These are phyloP conservation scores for Pseudomugil tenellus DNA, from an alignment of 2,797 vertebrate species.

Conservation along the genomic window DNA sequence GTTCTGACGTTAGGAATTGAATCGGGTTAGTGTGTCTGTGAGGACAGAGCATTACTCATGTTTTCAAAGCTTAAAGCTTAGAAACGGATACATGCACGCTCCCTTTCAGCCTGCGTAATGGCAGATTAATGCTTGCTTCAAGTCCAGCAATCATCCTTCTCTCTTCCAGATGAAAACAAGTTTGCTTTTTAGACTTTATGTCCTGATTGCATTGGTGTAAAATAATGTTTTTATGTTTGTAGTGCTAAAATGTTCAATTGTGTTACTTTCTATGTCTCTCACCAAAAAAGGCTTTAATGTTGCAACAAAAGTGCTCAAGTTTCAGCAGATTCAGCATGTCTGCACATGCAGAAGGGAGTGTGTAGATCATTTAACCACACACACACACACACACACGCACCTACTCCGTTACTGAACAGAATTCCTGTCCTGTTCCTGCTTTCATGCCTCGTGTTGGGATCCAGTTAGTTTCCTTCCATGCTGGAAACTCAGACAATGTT, in stretches of 20 bases:
- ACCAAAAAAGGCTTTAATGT: not conserved
- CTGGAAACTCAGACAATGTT: too few relatives aligned
- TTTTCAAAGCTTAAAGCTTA: not conserved
- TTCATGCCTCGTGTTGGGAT: not conserved
- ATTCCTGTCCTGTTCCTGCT: not conserved
- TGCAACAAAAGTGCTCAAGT: not conserved
- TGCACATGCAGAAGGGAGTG: not conserved
- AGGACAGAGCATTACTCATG: not conserved
- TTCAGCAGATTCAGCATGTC: not conserved
- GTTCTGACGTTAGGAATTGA: not conserved
- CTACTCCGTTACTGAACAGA: too few relatives aligned
- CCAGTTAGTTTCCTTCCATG: too few relatives aligned
- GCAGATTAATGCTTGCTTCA: slow-evolving; percentile 8
- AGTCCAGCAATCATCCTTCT: not conserved
- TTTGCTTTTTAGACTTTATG: not conserved
- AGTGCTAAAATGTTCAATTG: too few relatives aligned
- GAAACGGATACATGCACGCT: not conserved
- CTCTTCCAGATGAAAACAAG: not conserved
- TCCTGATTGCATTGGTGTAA: too few relatives aligned
- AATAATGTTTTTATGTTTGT: too few relatives aligned
- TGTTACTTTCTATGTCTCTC: too few relatives aligned
- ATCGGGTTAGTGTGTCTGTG: not conserved
- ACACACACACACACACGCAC: too few relatives aligned
- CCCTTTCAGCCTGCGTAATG: slow-evolving; percentile 1
- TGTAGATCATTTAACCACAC: not conserved